Percentiles rank a stretch among this genome's conserved stretches.
phyloP scores from a whole-genome alignment of 2,888 invertebrate genomes.

The Linyphia triangularis region DNA sequence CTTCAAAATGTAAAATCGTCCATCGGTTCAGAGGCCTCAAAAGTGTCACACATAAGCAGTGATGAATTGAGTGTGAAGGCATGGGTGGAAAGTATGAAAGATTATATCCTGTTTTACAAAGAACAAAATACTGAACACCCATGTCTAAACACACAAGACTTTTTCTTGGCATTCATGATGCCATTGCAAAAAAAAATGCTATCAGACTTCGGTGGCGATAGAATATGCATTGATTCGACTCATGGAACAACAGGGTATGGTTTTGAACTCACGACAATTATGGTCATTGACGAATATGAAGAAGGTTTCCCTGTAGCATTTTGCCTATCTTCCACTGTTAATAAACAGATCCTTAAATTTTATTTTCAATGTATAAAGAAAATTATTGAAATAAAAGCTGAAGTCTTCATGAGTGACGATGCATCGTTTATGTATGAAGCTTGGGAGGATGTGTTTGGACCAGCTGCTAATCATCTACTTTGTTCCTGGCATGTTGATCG shows the following conservation, averaged over 20 bases:
- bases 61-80: neutral
- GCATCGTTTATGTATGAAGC: neutral
- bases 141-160: neutral
- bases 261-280: neutral
- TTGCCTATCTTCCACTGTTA: neutral
- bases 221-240: neutral
- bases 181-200: neutral
- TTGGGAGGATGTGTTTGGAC: neutral
- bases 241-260: neutral
- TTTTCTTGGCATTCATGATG: neutral
- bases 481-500: no score
- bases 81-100: neutral
- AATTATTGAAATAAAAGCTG: neutral
- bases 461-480: no score
- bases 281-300: neutral
- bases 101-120: neutral
- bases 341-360: neutral
- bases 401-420: neutral
- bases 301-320: conserved; percentile 4
- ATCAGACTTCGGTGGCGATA: neutral
- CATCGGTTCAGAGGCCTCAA: neutral
- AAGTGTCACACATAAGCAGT: neutral
- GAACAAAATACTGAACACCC: neutral
- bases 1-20: neutral
- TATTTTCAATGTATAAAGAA: neutral